These are phyloP conservation scores for Hylomyscus alleni DNA, from an alignment of 2,797 vertebrate genomes.

Conservation along the genomic window DNA sequence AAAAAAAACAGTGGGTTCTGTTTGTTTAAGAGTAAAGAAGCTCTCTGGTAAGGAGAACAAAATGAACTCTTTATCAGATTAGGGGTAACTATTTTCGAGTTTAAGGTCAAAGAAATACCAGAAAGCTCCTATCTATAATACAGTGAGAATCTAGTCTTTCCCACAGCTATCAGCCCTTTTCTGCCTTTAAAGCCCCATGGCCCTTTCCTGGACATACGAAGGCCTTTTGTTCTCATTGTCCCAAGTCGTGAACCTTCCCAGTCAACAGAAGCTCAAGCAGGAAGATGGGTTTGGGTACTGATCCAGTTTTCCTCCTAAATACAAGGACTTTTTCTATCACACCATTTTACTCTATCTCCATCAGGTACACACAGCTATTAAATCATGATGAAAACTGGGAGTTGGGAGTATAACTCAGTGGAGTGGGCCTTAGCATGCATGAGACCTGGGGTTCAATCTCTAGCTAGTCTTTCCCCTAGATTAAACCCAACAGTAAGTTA, in stretches of 20 bases:
- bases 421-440: background rate
- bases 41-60: background rate
- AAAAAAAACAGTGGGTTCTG: background rate
- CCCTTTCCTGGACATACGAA: background rate
- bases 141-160: background rate
- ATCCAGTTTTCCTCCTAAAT: background rate
- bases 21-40: background rate
- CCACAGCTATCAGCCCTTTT: background rate
- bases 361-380: slow-evolving; percentile 14
- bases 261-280: background rate
- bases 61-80: background rate
- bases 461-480: background rate
- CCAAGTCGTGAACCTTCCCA: background rate
- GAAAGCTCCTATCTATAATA: background rate
- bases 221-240: background rate
- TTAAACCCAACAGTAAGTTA: slow-evolving; percentile 46
- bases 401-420: background rate
- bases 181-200: background rate
- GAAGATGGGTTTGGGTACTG: background rate
- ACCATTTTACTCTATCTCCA: slow-evolving; percentile 29
- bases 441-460: background rate
- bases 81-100: background rate
- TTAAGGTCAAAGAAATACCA: slow-evolving; percentile 15
- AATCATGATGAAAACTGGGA: background rate
- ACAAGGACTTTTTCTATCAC: slow-evolving; percentile 23